A percentile compares a stretch with the other conserved stretches of the same genome.
phyloP scores from a whole-genome alignment of 2,888 invertebrate species.

The Cataglyphis albicans region DNA sequence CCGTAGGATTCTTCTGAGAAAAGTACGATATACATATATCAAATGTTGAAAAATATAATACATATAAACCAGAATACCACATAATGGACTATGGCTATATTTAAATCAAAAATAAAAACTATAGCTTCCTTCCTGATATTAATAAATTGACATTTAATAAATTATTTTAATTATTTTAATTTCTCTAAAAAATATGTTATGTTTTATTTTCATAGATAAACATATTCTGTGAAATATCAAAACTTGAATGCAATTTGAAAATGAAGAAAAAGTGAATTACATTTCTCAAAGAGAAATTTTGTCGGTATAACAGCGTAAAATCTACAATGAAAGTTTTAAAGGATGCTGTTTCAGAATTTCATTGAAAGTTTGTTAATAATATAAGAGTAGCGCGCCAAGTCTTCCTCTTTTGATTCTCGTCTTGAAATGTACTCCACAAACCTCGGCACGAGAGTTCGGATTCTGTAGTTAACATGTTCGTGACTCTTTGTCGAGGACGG shows the following conservation, averaged over 20 bases:
- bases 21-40: not conserved
- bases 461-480: conserved; percentile 14
- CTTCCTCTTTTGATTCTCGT: not conserved
- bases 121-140: not conserved
- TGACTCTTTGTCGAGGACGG: conserved; percentile 28
- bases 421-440: conserved; percentile 34
- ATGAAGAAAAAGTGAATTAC: not conserved
- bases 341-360: conserved; percentile 2
- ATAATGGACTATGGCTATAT: not conserved
- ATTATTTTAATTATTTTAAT: conserved; percentile 11
- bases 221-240: not conserved
- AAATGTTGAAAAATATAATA: not conserved
- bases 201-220: not conserved
- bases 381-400: not conserved
- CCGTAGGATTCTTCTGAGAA: not conserved
- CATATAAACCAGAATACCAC: not conserved
- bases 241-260: not conserved
- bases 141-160: conserved; percentile 16
- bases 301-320: not conserved
- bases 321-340: conserved; percentile 31
- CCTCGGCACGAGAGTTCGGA: not conserved
- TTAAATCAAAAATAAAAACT: not conserved
- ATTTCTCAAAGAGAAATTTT: not conserved
- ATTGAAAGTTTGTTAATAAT: conserved; percentile 43
- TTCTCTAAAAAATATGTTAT: not conserved